Base-by-base conservation (phyloP, 92 coral and sea anemone species). In the Actinostola sp. region DNA sequence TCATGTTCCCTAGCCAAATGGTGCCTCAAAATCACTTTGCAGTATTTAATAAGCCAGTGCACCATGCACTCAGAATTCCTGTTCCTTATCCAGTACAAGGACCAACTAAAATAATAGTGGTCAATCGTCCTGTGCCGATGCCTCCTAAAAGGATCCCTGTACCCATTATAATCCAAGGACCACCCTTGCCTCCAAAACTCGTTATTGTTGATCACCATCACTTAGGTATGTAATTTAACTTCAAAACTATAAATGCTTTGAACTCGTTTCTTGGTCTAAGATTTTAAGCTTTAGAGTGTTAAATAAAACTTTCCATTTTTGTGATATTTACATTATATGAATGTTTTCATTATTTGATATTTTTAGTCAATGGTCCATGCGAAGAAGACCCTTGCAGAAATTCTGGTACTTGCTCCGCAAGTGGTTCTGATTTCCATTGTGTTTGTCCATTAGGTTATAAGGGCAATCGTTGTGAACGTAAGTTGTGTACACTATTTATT, bases 321-420 rank as follows among this genome's bases (percentile, higher is more conserved):
- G 42, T 36, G 11, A 4, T 36, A 4, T 11, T 36, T 11, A 4
- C 4, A 36, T 36, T 36, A 36, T 36, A 4, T 36, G 42, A n/a
- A n/a, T n/a, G 42, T 36, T 36, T 13, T 8, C 23, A 10, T 0
- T 23, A 32, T 27, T 14, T 60, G 57, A 0, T 15, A 3, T 57
- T 66, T 25, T 61, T 60, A 84, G 88, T 67, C 13, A 84, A 74
- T 44, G 87, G 88, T 11, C 89, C 92, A 31, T 91, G 97, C 61
- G 86, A 67, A n/a, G 90, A 82, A 34, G 88, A 81, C 24, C 97
- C 97, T 2, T 91, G 97, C 44, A 74, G 89, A 72, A 91, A 91
- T 39, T 90, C 90, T 15, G 97, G 92, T 8, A 82, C 89, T 11
- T 91, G 97, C 27, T 83, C 97, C 30, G 82, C 92, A 19, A 71